These are phyloP conservation scores for Phylloscopus trochilus DNA, from an alignment of 2,113 vertebrate genomes.

Conservation along the genomic window DNA sequence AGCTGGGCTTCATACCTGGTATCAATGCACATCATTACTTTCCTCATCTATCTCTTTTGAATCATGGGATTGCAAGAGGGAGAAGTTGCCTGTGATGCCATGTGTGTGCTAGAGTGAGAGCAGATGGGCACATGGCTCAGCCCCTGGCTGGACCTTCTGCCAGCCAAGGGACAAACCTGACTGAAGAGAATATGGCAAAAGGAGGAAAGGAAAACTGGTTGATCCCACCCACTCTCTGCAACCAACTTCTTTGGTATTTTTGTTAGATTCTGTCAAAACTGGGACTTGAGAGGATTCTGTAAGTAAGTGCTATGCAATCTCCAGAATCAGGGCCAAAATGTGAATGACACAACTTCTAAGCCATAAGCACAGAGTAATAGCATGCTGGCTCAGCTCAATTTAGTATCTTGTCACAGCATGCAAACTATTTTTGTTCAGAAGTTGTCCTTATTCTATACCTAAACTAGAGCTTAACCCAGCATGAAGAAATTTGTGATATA, in stretches of 20 bases:
- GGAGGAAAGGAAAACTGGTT: neutral
- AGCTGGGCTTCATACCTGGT: neutral
- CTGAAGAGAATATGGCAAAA: neutral
- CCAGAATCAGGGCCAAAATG: neutral
- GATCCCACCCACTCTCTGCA: neutral
- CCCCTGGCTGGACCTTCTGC: neutral
- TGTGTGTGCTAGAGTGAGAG: neutral
- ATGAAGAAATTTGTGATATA: neutral
- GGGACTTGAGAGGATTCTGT: neutral
- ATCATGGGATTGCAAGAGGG: neutral
- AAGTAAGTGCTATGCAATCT: neutral
- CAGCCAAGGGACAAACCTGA: neutral
- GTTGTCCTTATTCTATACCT: neutral
- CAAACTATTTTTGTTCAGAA: neutral
- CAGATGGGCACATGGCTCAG: neutral
- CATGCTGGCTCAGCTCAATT: neutral
- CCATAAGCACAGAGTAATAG: neutral
- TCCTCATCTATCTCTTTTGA: neutral
- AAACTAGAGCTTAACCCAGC: neutral
- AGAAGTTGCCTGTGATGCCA: neutral
- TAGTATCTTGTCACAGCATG: neutral
- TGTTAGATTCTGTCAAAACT: neutral
- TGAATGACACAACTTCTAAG: neutral
- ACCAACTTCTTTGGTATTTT: neutral
- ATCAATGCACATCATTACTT: neutral